Base-by-base conservation (phyloP, 2,113 vertebrate genomes). In the Potamarius usumacintae region DNA sequence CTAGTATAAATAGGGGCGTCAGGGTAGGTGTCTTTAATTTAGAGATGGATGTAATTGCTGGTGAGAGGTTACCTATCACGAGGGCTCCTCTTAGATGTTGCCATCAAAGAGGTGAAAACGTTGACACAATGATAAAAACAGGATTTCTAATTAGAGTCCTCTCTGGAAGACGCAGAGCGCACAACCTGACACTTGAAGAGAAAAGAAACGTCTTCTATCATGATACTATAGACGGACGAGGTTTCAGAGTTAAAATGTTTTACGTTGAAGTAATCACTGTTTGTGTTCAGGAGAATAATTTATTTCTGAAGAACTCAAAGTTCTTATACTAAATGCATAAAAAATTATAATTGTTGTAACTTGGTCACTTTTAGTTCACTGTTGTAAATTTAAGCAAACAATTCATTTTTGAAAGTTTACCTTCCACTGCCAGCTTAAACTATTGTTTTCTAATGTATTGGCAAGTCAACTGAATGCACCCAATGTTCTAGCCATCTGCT, bases 91-190 rank as follows among this genome's bases (percentile, higher is more conserved):
- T 91, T 85, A 91, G 90, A 90, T 88, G 89, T 91, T 88, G 48
- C 55, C 89, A 91, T 90, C 90, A 91, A 91, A 91, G 89, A 82
- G 85, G 87, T 85, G 72, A 87, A 91, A 83, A 91, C 79, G 71
- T 86, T 87, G 85, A 88, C 85, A 86, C 86, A 79, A 82, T 90
- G 89, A 91, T 87, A 87, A 88, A 85, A 89, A 89, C 52, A 71
- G 88, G 60, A 83, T 84, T 88, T 88, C 82, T 88, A 84, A 84
- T 88, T 84, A 88, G 82, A 88, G 82, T 84, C 74, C 82, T 57
- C 74, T 84, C 52, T 84, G 22, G 55, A 69, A 88, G 60, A 50
- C 81, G 9, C 76, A 74, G 71, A 57, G 58, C 6, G 12, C 12
- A 42, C 60, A 79, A 42, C 69, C 42, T 60, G 18, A n/a, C 63